A percentile compares a stretch with the other conserved stretches of the same genome.
Evolutionary conservation across 1,140 invertebrate species (phyloP).

Genomic region (Agrypnia vestita): DNA sequence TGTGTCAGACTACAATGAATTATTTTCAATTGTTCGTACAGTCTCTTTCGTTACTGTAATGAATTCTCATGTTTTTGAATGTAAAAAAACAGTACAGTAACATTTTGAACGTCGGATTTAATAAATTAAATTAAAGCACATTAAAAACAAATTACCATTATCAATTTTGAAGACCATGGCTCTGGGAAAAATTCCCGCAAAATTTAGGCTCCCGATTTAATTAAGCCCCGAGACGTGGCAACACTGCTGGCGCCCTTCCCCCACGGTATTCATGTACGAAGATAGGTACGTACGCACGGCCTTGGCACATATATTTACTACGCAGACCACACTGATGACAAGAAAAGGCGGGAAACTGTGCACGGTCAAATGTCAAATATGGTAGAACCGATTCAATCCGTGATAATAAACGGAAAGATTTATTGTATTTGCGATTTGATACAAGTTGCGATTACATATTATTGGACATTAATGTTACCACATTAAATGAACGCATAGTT

Average conservation of each 20-base stretch:
- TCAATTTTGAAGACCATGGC: too few species aligned
- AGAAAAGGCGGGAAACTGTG: conserved; percentile 8
- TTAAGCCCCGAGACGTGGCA: neutral
- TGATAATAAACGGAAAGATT: neutral
- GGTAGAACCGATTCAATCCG: neutral
- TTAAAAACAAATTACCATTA: too few species aligned
- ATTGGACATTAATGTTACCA: too few species aligned
- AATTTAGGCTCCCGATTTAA: neutral
- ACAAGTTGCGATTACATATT: too few species aligned
- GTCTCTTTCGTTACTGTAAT: too few species aligned
- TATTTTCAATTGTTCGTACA: too few species aligned
- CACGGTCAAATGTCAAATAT: conserved; percentile 21
- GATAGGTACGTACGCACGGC: neutral
- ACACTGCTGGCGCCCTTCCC: neutral
- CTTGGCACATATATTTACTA: conserved; percentile 27
- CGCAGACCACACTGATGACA: neutral
- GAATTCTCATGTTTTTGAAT: too few species aligned
- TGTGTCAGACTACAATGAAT: too few species aligned
- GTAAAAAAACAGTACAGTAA: too few species aligned
- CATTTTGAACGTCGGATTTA: too few species aligned
- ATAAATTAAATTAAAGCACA: too few species aligned
- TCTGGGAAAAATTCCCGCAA: neutral
- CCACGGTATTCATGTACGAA: neutral
- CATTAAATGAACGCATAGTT: too few species aligned
- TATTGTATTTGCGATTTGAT: neutral